These are phyloP conservation scores for Octomys mimax DNA, from an alignment of 2,797 vertebrate species.

Conservation along the genomic window DNA sequence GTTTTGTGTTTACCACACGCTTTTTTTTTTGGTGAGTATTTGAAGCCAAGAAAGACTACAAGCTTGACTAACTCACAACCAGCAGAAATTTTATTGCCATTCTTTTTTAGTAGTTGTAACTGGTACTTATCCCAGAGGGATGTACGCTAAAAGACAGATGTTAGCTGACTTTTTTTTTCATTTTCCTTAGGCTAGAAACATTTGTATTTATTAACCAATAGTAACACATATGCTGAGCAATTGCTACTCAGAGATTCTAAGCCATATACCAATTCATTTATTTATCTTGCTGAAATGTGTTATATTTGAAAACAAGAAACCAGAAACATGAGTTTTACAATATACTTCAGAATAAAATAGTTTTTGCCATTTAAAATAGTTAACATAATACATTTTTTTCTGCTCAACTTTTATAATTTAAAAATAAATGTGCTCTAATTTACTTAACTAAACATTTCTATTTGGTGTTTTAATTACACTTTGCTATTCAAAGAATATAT, in stretches of 20 bases:
- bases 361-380: background rate
- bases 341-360: background rate
- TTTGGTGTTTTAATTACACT: background rate
- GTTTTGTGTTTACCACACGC: slow-evolving; percentile 64
- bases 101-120: slow-evolving; percentile 81
- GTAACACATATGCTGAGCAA: slow-evolving; percentile 59
- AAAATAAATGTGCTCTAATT: background rate
- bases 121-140: slow-evolving; percentile 70
- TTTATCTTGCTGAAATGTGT: background rate
- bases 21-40: slow-evolving; percentile 78
- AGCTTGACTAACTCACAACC: slow-evolving; percentile 78
- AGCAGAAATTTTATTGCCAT: slow-evolving; percentile 78
- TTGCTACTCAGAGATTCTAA: slow-evolving; percentile 25
- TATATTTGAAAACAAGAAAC: slow-evolving; percentile 1
- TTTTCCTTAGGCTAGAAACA: slow-evolving; percentile 56
- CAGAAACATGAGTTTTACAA: background rate
- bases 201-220: slow-evolving; percentile 65
- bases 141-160: slow-evolving; percentile 77
- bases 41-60: slow-evolving; percentile 64
- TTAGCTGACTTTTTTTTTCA: slow-evolving; percentile 61
- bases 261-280: background rate
- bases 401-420: slow-evolving; percentile 33
- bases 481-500: background rate
- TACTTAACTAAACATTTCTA: background rate
- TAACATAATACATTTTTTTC: background rate